phyloP scores from a whole-genome alignment of 2,888 invertebrate genomes.

The Acleris literana region DNA sequence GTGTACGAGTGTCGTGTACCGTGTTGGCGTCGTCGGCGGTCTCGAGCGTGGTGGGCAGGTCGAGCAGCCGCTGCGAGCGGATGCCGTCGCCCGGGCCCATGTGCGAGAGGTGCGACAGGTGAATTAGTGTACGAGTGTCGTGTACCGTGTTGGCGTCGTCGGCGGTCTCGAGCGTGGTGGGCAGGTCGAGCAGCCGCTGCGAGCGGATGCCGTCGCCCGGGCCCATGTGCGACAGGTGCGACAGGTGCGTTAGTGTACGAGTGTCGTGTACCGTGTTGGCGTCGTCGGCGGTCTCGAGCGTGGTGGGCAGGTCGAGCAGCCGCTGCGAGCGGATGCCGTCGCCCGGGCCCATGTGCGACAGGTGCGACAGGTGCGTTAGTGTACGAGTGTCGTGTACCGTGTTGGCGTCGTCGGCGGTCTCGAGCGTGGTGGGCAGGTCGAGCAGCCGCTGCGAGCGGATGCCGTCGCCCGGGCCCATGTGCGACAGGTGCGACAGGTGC shows the following conservation, averaged over 20 bases:
- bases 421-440: slow-evolving; percentile 92
- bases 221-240: slow-evolving; percentile 99
- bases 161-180: slow-evolving; percentile 86
- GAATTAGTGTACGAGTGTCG: too few species aligned
- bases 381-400: too few species aligned
- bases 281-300: slow-evolving; percentile 74
- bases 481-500: slow-evolving; percentile 98
- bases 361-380: too few species aligned
- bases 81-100: slow-evolving; percentile 99
- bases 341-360: slow-evolving; percentile 99
- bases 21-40: slow-evolving; percentile 59
- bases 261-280: slow-evolving; percentile 20
- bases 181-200: slow-evolving; percentile 94
- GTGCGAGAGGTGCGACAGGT: slow-evolving; percentile 98
- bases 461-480: slow-evolving; percentile 99
- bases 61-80: slow-evolving; percentile 94
- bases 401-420: slow-evolving; percentile 62
- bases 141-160: slow-evolving; percentile 48
- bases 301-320: slow-evolving; percentile 94
- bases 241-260: too few species aligned
- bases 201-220: slow-evolving; percentile 97
- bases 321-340: slow-evolving; percentile 96
- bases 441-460: slow-evolving; percentile 95
- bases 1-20: too few species aligned
- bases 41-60: slow-evolving; percentile 90